These are phyloP conservation scores for Melanotaenia boesemani DNA, from an alignment of 2,797 vertebrate genomes.

Conservation along the genomic window DNA sequence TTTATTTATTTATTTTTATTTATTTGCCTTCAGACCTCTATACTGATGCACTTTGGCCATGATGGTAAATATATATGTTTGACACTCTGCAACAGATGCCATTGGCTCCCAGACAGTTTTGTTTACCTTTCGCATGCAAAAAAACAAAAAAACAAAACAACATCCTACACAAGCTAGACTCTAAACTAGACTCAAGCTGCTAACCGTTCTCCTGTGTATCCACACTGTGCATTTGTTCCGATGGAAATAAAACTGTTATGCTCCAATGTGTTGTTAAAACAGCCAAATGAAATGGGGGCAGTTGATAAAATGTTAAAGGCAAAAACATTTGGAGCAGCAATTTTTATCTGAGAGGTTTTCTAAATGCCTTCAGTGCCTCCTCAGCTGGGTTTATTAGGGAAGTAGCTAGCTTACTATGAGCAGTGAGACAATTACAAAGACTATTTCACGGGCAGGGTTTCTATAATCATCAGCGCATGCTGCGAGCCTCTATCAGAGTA, in stretches of 20 bases:
- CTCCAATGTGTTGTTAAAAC: conserved; percentile 27
- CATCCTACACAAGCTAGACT: conserved; percentile 13
- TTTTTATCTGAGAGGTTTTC: conserved; percentile 66
- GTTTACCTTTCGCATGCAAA: conserved; percentile 16
- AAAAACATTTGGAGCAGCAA: conserved; percentile 56
- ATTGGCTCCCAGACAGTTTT: conserved; percentile 32
- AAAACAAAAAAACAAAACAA: conserved; percentile 12
- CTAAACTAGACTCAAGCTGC: background rate
- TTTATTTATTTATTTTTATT: background rate
- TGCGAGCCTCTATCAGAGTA: conserved; percentile 76
- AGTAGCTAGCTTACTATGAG: conserved; percentile 72
- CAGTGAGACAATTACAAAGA: conserved; percentile 80
- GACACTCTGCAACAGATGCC: conserved; percentile 24
- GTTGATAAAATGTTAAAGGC: conserved; percentile 46
- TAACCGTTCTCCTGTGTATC: background rate
- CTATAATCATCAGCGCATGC: conserved; percentile 82
- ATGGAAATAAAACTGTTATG: conserved; percentile 34
- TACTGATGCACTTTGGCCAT: background rate
- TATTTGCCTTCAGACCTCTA: background rate
- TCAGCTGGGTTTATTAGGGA: conserved; percentile 73
- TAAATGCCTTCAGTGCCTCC: conserved; percentile 63
- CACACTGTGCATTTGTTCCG: conserved; percentile 4
- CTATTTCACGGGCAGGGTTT: conserved; percentile 80
- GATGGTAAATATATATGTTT: background rate
- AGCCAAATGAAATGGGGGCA: conserved; percentile 42